Percentiles rank a stretch among this genome's conserved stretches.
Evolutionary conservation across 2,113 vertebrate genomes (phyloP).

Genomic region (Cheilinus undulatus): DNA sequence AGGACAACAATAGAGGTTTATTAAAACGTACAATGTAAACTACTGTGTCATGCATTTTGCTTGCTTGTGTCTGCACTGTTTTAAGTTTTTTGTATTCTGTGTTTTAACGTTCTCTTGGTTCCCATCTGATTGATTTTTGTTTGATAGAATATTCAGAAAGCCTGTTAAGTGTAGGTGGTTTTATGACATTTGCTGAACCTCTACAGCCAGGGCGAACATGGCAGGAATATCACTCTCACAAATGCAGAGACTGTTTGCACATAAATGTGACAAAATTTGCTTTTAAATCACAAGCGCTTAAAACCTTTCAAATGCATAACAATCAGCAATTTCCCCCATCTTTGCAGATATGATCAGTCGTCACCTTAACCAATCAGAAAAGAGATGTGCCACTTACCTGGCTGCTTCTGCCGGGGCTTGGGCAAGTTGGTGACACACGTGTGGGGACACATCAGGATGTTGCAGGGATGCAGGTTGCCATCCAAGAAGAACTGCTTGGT

Average conservation of each 20-base stretch:
- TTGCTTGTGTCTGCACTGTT: no score
- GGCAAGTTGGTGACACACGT: constrained; percentile 98
- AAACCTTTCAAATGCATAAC: no score
- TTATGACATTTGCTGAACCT: constrained; percentile 1
- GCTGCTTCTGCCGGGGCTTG: constrained; percentile 97
- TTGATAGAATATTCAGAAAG: no score
- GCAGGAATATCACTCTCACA: background rate
- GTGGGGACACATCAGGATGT: constrained; percentile 99
- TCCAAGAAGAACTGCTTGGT: constrained; percentile 97
- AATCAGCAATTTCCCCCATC: background rate
- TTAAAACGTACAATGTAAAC: no score
- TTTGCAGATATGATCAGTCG: background rate
- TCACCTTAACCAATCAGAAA: background rate
- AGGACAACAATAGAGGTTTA: no score
- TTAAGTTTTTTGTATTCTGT: no score
- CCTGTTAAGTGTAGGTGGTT: background rate
- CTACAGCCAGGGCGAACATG: background rate
- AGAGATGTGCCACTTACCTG: constrained; percentile 80
- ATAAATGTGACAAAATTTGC: no score
- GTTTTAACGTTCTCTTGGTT: background rate
- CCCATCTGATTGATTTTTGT: background rate
- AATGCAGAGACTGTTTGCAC: constrained; percentile 17
- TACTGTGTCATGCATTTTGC: no score
- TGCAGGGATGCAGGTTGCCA: constrained; percentile 95
- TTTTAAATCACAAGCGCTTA: no score